phyloP scores from a whole-genome alignment of 2,888 invertebrate genomes.

The Mesochorus sp. region DNA sequence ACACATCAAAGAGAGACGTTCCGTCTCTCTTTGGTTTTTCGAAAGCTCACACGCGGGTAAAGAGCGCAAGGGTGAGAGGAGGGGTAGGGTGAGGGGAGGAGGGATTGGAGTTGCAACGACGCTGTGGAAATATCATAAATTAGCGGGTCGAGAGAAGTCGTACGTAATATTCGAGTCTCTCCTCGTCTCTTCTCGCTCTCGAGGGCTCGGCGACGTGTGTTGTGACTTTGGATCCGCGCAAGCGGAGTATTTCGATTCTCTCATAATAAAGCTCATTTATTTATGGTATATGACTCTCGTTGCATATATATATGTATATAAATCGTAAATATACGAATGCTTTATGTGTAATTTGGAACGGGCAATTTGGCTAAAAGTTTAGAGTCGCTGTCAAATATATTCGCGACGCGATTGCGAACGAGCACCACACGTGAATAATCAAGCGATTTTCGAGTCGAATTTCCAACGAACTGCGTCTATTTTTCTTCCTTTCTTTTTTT shows the following conservation, averaged over 20 bases:
- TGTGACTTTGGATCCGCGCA: slow-evolving; percentile 68
- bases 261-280: slow-evolving; percentile 79
- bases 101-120: slow-evolving; percentile 62
- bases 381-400: too few species aligned
- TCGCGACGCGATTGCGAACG: neutral
- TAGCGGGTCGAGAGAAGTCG: slow-evolving; percentile 65
- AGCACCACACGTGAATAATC: slow-evolving; percentile 43
- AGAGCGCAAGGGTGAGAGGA: too few species aligned
- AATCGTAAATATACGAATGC: slow-evolving; percentile 15
- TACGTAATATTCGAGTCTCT: slow-evolving; percentile 36
- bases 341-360: slow-evolving; percentile 46
- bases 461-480: too few species aligned
- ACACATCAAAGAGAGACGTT: slow-evolving; percentile 74
- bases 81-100: too few species aligned
- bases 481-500: too few species aligned
- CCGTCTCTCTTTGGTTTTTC: slow-evolving; percentile 19
- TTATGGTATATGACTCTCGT: slow-evolving; percentile 67
- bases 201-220: too few species aligned
- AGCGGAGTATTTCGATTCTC: slow-evolving; percentile 67
- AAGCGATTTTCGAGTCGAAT: too few species aligned
- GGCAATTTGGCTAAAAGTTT: slow-evolving; percentile 61
- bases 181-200: slow-evolving; percentile 27
- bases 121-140: slow-evolving; percentile 81
- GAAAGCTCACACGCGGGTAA: too few species aligned
- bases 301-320: slow-evolving; percentile 45